Evolutionary conservation across 2,888 invertebrate genomes (phyloP).

Genomic region (Allolobophora icterica): DNA sequence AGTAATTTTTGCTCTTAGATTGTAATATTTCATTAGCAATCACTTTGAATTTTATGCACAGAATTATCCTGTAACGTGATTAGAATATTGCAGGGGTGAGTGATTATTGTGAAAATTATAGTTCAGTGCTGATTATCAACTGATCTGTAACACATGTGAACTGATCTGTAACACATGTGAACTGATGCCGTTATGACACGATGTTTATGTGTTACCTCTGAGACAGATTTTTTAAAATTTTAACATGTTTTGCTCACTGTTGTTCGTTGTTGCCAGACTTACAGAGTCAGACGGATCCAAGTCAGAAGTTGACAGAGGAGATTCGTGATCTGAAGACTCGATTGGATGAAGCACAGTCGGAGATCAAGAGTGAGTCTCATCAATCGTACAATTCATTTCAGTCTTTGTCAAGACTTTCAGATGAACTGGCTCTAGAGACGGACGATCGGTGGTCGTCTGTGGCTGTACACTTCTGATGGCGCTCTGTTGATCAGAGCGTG

Average conservation of each 20-base stretch:
- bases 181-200: too few relatives aligned
- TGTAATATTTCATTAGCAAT: too few relatives aligned
- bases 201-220: background rate
- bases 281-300: constrained; percentile 14
- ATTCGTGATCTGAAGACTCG: background rate
- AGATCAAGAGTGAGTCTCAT: background rate
- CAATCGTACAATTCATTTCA: background rate
- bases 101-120: background rate
- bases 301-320: constrained; percentile 9
- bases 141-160: background rate
- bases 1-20: too few relatives aligned
- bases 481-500: too few relatives aligned
- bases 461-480: background rate
- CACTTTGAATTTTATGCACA: too few relatives aligned
- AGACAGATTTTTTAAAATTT: background rate
- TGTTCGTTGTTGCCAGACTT: background rate
- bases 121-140: background rate
- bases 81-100: too few relatives aligned
- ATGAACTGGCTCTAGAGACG: background rate
- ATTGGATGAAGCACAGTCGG: background rate
- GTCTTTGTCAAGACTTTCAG: too few relatives aligned
- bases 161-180: background rate
- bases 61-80: too few relatives aligned
- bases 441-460: background rate
- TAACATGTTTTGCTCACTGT: background rate